phyloP scores from a whole-genome alignment of 2,888 invertebrate species.

The Cynaeus angustus region DNA sequence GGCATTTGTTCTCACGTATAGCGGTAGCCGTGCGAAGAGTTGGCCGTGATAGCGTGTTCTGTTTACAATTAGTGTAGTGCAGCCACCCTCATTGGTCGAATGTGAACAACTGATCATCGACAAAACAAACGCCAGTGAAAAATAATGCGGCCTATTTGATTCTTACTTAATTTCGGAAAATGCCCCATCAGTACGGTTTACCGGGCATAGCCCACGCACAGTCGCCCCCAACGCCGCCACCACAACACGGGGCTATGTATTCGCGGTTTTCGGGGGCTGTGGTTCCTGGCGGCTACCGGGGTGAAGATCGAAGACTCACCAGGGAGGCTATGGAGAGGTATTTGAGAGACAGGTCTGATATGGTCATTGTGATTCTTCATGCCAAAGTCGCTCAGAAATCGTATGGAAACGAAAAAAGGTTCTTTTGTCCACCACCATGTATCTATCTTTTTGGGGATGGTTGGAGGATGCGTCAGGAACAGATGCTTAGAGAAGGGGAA shows the following conservation, averaged over 20 bases:
- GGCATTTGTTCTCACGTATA: slow-evolving; percentile 69
- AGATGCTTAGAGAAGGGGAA: slow-evolving; percentile 92
- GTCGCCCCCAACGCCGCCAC: slow-evolving; percentile 85
- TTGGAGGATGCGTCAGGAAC: slow-evolving; percentile 96
- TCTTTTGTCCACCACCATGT: slow-evolving; percentile 99
- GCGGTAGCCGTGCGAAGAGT: slow-evolving; percentile 63
- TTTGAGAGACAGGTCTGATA: slow-evolving; percentile 93
- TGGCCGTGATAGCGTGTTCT: slow-evolving; percentile 45
- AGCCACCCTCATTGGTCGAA: slow-evolving; percentile 34
- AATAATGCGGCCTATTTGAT: slow-evolving; percentile 38
- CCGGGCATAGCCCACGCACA: slow-evolving; percentile 83
- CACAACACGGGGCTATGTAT: slow-evolving; percentile 77
- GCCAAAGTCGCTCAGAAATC: slow-evolving; percentile 99
- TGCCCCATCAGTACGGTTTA: slow-evolving; percentile 89
- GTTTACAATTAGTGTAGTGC: slow-evolving; percentile 46
- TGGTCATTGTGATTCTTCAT: slow-evolving; percentile 97
- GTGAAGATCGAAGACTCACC: slow-evolving; percentile 88
- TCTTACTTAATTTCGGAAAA: slow-evolving; percentile 69
- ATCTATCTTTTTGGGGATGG: slow-evolving; percentile 99
- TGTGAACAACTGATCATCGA: slow-evolving; percentile 24
- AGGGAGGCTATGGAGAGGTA: slow-evolving; percentile 98
- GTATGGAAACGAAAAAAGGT: slow-evolving; percentile 99
- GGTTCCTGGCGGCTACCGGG: slow-evolving; percentile 78
- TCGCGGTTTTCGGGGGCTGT: slow-evolving; percentile 78
- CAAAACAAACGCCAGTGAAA: slow-evolving; percentile 31